Percentiles rank a stretch among this genome's conserved stretches.
Evolutionary conservation across 2,113 vertebrate species (phyloP).

Genomic region (Morone chrysops): DNA sequence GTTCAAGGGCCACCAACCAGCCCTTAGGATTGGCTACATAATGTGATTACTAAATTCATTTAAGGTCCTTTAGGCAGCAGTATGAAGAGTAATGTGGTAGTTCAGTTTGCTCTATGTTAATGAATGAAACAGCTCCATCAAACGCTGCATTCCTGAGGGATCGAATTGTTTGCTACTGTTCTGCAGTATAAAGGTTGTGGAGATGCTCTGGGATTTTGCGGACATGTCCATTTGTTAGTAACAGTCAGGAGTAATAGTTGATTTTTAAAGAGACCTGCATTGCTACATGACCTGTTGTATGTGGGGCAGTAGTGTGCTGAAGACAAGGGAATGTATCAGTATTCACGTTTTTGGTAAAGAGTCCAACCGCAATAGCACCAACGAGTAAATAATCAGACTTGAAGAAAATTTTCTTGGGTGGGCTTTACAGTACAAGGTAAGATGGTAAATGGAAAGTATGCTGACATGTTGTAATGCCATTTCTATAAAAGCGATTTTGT

Average conservation of each 20-base stretch:
- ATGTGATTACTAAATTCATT: constrained; percentile 39
- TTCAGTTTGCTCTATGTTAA: constrained; percentile 29
- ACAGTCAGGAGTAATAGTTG: constrained; percentile 66
- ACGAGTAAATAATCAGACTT: constrained; percentile 41
- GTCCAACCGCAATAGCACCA: constrained; percentile 61
- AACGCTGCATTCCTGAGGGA: constrained; percentile 70
- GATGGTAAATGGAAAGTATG: constrained; percentile 50
- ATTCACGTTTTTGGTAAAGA: constrained; percentile 37
- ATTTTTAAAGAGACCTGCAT: constrained; percentile 44
- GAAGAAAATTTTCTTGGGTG: constrained; percentile 31
- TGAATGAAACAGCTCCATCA: constrained; percentile 53
- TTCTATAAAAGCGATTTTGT: constrained; percentile 59
- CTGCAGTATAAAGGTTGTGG: constrained; percentile 25
- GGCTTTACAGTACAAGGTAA: constrained; percentile 41
- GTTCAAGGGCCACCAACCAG: constrained; percentile 11
- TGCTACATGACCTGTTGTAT: constrained; percentile 53
- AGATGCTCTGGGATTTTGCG: constrained; percentile 16
- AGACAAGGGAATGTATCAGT: constrained; percentile 53
- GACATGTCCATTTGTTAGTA: constrained; percentile 41
- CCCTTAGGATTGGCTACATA: constrained; percentile 44
- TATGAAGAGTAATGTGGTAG: constrained; percentile 31
- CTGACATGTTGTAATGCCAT: constrained; percentile 6
- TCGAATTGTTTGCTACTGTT: constrained; percentile 59
- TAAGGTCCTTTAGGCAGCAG: constrained; percentile 44
- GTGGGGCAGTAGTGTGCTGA: constrained; percentile 53